phyloP scores from a whole-genome alignment of 2,797 vertebrate genomes.

The Parauchenoglanis ngamensis region DNA sequence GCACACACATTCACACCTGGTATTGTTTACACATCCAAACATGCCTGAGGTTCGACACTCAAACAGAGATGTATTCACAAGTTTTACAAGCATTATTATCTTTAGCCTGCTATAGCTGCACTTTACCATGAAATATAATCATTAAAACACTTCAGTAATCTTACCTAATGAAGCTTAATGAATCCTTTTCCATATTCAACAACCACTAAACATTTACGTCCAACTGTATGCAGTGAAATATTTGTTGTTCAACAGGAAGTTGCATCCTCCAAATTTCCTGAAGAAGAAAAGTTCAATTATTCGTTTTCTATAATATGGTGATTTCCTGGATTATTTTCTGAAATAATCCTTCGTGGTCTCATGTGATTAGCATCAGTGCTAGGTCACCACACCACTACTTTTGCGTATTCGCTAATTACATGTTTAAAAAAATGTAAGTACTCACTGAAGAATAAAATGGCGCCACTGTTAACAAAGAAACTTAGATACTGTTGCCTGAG shows the following conservation, averaged over 20 bases:
- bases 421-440: background rate
- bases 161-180: background rate
- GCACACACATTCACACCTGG: constrained; percentile 27
- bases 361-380: background rate
- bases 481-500: background rate
- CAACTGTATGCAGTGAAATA: background rate
- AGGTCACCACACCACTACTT: background rate
- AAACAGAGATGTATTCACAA: constrained; percentile 18
- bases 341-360: background rate
- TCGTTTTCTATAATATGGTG: background rate
- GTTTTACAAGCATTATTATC: background rate
- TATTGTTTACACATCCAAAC: constrained; percentile 45
- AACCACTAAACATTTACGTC: background rate
- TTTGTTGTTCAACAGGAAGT: background rate
- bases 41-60: constrained; percentile 30
- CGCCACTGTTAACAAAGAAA: background rate
- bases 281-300: background rate
- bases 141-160: background rate
- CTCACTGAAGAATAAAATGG: background rate
- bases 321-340: background rate
- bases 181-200: background rate
- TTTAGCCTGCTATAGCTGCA: background rate
- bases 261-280: background rate
- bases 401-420: no score
- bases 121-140: background rate